Evolutionary conservation across 2,113 vertebrate genomes (phyloP).

Genomic region (Eurypyga helias): DNA sequence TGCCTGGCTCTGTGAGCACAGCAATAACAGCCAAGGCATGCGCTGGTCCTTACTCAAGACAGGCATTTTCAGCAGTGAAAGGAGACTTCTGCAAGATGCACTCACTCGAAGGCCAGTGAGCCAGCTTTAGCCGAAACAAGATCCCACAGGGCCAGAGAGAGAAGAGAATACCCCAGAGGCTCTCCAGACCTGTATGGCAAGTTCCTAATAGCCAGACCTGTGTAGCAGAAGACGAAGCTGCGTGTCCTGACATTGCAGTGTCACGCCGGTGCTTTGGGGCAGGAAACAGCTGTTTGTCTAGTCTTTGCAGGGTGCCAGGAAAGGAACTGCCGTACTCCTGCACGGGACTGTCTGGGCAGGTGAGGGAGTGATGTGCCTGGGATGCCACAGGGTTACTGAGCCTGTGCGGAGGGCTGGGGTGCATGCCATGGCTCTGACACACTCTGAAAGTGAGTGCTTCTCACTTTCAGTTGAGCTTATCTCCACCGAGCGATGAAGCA

Average conservation of each 20-base stretch:
- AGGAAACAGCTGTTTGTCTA: not conserved
- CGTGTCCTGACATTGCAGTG: not conserved
- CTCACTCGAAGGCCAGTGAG: not conserved
- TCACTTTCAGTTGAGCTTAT: not conserved
- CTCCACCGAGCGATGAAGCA: not conserved
- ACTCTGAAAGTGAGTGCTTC: not conserved
- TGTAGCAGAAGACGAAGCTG: not conserved
- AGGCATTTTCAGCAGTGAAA: not conserved
- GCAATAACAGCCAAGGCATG: not conserved
- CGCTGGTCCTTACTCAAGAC: not conserved
- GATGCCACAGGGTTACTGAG: not conserved
- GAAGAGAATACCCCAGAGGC: not conserved
- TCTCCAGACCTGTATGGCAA: not conserved
- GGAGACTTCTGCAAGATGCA: not conserved
- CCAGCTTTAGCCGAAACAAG: not conserved
- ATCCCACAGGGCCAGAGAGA: not conserved
- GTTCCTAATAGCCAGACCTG: not conserved
- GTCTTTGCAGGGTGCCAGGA: not conserved
- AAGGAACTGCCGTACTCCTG: not conserved
- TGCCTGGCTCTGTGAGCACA: not conserved
- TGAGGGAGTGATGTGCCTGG: fast-evolving
- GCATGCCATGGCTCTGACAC: fast-evolving
- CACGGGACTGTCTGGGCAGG: not conserved
- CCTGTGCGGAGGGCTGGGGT: fast-evolving
- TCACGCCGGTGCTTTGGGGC: not conserved